Evolutionary conservation across 1,140 invertebrate species (phyloP), one percentile per base, ranked within the genome.

Genomic region (Polyergus mexicanus): DNA sequence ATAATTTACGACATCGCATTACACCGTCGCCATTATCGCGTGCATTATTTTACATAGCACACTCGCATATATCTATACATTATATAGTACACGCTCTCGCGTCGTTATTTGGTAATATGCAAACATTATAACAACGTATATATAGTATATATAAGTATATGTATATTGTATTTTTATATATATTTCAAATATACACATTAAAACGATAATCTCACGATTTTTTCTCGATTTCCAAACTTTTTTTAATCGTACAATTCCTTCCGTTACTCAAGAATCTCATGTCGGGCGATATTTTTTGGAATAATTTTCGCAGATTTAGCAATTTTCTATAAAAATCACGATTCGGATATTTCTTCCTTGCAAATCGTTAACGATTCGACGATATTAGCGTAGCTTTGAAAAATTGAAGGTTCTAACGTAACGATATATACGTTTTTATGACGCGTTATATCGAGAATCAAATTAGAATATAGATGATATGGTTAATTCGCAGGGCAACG

Each of bases 1-100:
- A 83, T 83, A 83, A 83, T 60, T 83, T 74, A 72, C 44, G 25
- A 25, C 38, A 56, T 83, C 72, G 35, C 62, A 74, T 83, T 83
- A 74, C 54, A 62, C 35, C 56, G 32, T 68, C 44, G 54, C 44
- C 56, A 54, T 80, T 80, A 80, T 32, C 38, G 38, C 68, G n/a
- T 71, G 13, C 32, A 72, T 81, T 81, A 81, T 58, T 71, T 51
- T 41, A 58, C 51, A 13, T n/a, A n/a, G 25, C 60, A 32, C 22
- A 47, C 38, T 16, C 13, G 19, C 35, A 28, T 68, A 35, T 22
- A 28, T 68, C 32, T 28, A 44, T 13, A 32, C 22, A 74, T 51
- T 19, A 19, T 19, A 16, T 25, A 74, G 13, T 74, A 60, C n/a
- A n/a, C n/a, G 6, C 11, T 38, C 54, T 22, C n/a, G n/a, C n/a